phyloP scores from a whole-genome alignment of 2,888 invertebrate genomes.

The Lutraria lutraria region DNA sequence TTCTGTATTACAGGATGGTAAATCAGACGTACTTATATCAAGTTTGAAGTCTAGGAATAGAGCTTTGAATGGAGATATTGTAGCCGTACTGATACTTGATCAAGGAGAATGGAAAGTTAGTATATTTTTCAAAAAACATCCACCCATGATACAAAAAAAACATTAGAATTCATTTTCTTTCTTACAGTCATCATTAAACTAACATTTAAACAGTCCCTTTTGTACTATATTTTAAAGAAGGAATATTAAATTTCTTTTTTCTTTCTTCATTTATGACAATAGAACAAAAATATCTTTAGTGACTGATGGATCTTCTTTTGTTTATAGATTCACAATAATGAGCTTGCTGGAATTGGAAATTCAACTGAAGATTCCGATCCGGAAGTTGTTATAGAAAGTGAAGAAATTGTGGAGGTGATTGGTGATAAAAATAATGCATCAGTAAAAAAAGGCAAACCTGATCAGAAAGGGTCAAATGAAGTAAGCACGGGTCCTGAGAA shows the following conservation, averaged over 20 bases:
- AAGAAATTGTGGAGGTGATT: slow-evolving; percentile 65
- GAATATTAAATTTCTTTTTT: too few species aligned
- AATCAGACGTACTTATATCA: slow-evolving; percentile 76
- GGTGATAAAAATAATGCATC: slow-evolving; percentile 21
- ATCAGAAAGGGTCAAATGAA: neutral
- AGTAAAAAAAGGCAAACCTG: neutral
- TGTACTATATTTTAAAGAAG: too few species aligned
- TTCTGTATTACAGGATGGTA: slow-evolving; percentile 74
- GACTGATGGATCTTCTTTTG: neutral
- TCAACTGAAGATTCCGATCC: slow-evolving; percentile 65
- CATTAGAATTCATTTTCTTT: too few species aligned
- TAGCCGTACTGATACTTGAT: slow-evolving; percentile 78
- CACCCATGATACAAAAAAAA: too few species aligned
- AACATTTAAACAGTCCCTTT: too few species aligned
- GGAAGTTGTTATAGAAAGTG: slow-evolving; percentile 79
- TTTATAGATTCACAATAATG: slow-evolving; percentile 72
- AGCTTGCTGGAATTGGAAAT: slow-evolving; percentile 60
- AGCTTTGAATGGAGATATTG: slow-evolving; percentile 84
- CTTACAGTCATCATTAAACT: too few species aligned
- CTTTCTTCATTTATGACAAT: too few species aligned
- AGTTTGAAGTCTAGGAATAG: slow-evolving; percentile 80
- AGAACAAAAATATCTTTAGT: too few species aligned
- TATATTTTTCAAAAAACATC: neutral
- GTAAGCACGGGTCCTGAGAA: neutral
- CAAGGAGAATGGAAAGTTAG: slow-evolving; percentile 81